Evolutionary conservation across 2,888 invertebrate species (phyloP).

Genomic region (Limnephilus auricula): DNA sequence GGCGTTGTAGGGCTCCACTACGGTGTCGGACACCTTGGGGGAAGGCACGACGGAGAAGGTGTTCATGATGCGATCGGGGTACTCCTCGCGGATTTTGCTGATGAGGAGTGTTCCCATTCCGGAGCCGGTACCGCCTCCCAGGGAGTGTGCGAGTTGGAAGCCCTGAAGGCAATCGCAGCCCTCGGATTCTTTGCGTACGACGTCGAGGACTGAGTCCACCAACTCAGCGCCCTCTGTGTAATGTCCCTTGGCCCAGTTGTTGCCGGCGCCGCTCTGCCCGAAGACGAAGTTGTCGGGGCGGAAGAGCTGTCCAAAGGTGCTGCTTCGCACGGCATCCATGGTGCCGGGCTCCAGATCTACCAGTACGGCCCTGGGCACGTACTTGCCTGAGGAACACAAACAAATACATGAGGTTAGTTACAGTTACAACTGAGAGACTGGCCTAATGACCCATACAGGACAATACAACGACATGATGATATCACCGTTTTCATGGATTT

Average conservation of each 20-base stretch:
- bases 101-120: conserved; percentile 93
- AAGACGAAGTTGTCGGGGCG: conserved; percentile 92
- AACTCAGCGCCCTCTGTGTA: conserved; percentile 87
- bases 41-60: conserved; percentile 91
- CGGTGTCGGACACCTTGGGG: conserved; percentile 93
- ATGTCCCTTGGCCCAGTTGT: conserved; percentile 81
- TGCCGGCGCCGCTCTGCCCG: conserved; percentile 85
- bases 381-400: conserved; percentile 77
- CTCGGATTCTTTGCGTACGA: conserved; percentile 84
- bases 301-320: conserved; percentile 88
- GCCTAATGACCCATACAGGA: no score
- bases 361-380: conserved; percentile 90
- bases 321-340: conserved; percentile 90
- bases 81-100: conserved; percentile 93
- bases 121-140: conserved; percentile 93
- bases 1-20: conserved; percentile 93
- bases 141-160: conserved; percentile 88
- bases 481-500: no score
- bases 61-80: conserved; percentile 91
- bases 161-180: conserved; percentile 88
- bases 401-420: neutral
- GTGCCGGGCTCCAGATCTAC: conserved; percentile 94
- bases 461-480: no score
- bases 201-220: conserved; percentile 84
- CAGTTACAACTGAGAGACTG: neutral